Conservation (phyloP, 2,797 vertebrate species). For the Scarus forsteni region DNA sequence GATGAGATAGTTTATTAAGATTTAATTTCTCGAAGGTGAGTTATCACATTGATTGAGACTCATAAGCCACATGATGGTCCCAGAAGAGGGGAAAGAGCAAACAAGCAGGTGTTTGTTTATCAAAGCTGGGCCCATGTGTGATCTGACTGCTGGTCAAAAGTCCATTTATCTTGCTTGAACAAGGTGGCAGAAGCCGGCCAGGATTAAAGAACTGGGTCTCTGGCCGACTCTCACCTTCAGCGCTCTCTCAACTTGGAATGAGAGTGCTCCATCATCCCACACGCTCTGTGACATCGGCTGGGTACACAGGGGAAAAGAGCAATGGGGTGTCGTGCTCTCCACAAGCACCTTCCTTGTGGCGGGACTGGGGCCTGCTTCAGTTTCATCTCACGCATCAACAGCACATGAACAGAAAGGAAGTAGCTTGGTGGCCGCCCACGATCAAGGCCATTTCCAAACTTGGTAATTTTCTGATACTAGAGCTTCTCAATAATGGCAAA, state of each 20-base stretch:
- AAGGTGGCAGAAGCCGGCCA: constrained; percentile 72
- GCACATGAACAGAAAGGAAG: constrained; percentile 53
- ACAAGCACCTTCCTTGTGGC: constrained; percentile 60
- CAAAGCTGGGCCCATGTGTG: constrained; percentile 49
- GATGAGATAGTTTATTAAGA: no score
- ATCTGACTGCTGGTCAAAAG: constrained; percentile 76
- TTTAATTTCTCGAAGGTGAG: no score
- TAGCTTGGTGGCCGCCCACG: constrained; percentile 31
- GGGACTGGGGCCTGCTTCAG: constrained; percentile 51
- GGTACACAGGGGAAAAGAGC: constrained; percentile 75
- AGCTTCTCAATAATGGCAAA: no score
- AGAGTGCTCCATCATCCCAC: constrained; percentile 83
- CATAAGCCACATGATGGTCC: constrained; percentile 11
- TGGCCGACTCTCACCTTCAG: constrained; percentile 80
- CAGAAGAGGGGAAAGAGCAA: constrained; percentile 43
- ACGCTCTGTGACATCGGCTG: constrained; percentile 71
- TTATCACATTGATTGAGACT: constrained; percentile 11
- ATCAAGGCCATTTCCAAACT: constrained; percentile 47
- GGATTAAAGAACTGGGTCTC: constrained; percentile 82
- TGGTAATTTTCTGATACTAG: neutral
- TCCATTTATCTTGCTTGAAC: constrained; percentile 82
- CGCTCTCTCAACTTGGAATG: constrained; percentile 80
- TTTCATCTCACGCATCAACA: constrained; percentile 63
- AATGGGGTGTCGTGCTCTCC: constrained; percentile 75
- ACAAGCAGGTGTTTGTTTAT: constrained; percentile 68